A percentile compares a stretch with the other conserved stretches of the same genome.
These are phyloP conservation scores for Leptatherina wallacei DNA, from an alignment of 2,797 vertebrate species.

Conservation along the genomic window DNA sequence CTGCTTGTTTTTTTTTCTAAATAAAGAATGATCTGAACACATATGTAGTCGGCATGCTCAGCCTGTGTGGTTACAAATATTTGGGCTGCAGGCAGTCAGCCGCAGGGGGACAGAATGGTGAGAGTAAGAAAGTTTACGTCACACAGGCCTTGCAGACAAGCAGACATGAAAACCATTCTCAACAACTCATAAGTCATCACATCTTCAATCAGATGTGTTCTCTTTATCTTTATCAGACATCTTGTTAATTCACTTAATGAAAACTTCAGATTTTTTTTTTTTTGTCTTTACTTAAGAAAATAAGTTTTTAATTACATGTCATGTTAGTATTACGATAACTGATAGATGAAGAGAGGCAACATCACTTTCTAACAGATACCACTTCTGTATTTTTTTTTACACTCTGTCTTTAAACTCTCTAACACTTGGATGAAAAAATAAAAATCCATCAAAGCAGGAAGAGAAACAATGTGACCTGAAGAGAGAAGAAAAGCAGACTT, in stretches of 20 bases:
- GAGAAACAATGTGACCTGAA: conserved; percentile 29
- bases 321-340: conserved; percentile 1
- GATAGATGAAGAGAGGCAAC: not conserved
- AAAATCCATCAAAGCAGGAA: conserved; percentile 28
- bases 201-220: not conserved
- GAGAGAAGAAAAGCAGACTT: conserved; percentile 66
- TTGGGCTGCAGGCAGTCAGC: not conserved
- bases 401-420: conserved; percentile 15
- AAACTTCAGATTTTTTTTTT: not conserved
- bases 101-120: not conserved
- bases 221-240: not conserved
- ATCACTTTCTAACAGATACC: not conserved
- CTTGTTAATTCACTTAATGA: not conserved
- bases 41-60: not conserved
- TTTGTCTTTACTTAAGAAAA: not conserved
- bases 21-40: not conserved
- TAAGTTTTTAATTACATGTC: not conserved
- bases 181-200: not conserved
- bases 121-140: not conserved
- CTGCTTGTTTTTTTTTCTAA: not conserved
- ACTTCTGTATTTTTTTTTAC: conserved; percentile 4
- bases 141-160: not conserved
- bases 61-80: not conserved
- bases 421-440: conserved; percentile 29
- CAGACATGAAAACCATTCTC: not conserved